Percentiles rank a stretch among this genome's conserved stretches.
These are phyloP conservation scores for Tethya wilhelma DNA, from an alignment of 37 sponge, comb jelly and placozoan species.

Conservation along the genomic window DNA sequence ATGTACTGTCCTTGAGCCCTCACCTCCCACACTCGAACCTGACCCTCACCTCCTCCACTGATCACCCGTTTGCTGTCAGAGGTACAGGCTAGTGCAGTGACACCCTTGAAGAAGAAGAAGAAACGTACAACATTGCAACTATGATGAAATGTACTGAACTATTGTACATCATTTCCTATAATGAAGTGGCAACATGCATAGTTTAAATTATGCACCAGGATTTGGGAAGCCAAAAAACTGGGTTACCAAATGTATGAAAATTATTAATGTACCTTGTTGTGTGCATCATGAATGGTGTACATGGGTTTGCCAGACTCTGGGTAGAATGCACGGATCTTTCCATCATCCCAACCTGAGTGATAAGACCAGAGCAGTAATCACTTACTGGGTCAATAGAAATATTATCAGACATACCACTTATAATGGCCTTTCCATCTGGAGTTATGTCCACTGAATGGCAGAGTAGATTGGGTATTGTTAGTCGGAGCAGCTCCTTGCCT, in stretches of 20 bases:
- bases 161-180: not conserved
- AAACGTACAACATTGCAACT: not conserved
- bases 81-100: slow-evolving; percentile 90
- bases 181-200: not conserved
- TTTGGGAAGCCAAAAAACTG: not conserved
- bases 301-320: slow-evolving; percentile 88
- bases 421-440: slow-evolving; percentile 91
- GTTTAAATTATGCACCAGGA: not conserved
- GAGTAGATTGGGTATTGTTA: slow-evolving; percentile 83
- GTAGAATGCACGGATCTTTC: slow-evolving; percentile 91
- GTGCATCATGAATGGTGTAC: slow-evolving; percentile 97
- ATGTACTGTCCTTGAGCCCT: slow-evolving; percentile 53
- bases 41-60: slow-evolving; percentile 99
- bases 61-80: slow-evolving; percentile 71
- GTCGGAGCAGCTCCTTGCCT: slow-evolving; percentile 89
- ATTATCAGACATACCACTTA: slow-evolving; percentile 69
- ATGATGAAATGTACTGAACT: not conserved
- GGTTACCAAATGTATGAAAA: not conserved
- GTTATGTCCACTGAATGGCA: slow-evolving; percentile 89
- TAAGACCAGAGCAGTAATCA: not conserved
- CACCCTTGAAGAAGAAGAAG: slow-evolving; percentile 71
- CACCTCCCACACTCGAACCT: slow-evolving; percentile 97
- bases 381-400: not conserved
- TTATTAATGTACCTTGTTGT: slow-evolving; percentile 79
- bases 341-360: slow-evolving; percentile 94